Base-by-base conservation (phyloP, 2,797 vertebrate species). In the Crax fasciolata region DNA sequence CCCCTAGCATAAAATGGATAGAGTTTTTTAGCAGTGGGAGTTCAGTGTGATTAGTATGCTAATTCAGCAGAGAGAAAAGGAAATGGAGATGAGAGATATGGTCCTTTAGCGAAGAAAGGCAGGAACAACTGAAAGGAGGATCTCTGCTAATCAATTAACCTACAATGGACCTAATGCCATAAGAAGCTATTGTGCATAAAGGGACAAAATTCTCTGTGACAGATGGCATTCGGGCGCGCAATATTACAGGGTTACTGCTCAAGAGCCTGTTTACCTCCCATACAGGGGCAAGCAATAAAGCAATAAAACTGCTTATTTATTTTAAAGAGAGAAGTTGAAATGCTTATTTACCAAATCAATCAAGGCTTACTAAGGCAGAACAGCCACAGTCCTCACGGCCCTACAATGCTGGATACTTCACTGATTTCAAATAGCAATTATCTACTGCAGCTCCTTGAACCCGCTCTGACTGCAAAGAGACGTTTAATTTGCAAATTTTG, bases 221-320 rank as follows among this genome's bases (percentile, higher is more conserved):
- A 98, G 97, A 97, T 97, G 97, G 97, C 87, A 95, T 35, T 21
- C 51, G 25, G 86, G 87, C 32, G 93, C 70, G 6, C 21, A 57
- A 94, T 94, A 96, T 78, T 94, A 86, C 15, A 27, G 48, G 11
- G 85, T 54, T 92, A 90, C 93, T 88, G 88, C 95, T 95, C 5
- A 1, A 81, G 70, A 96, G 92, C 87, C 95, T 95, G 95, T 96
- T 97, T 96, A 95, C 65, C 95, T 97, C 96, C 97, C 93, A n/a
- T 91, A 92, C 88, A 96, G 92, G 91, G 94, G 96, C 94, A 97
- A 96, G 97, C 95, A 96, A 96, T 96, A 97, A 97, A 93, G 95
- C 85, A 97, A 73, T 97, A 97, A 98, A 98, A 98, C 97, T 96
- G 91, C 89, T 96, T 97, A 96, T 97, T 96, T 96, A 97, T 97